Percentiles rank a stretch among this genome's conserved stretches.
phyloP scores from a whole-genome alignment of 2,113 vertebrate species.

The Tachuris rubrigastra region DNA sequence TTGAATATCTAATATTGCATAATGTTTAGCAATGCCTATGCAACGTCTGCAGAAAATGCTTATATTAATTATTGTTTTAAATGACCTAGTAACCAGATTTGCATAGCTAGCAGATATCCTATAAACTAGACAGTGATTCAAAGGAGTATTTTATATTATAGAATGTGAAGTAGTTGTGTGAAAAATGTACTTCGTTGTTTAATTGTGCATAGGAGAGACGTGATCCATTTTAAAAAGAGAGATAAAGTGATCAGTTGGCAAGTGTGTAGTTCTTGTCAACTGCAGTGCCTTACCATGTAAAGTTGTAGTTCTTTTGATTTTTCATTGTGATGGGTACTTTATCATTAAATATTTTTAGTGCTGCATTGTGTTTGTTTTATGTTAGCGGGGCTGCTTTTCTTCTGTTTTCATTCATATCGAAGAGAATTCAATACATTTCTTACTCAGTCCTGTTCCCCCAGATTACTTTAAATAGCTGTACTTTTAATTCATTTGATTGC shows the following conservation, averaged over 20 bases:
- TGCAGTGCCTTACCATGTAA: not conserved
- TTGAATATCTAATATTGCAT: not conserved
- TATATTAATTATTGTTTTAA: slow-evolving; percentile 57
- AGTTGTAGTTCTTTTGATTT: not conserved
- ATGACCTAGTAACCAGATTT: slow-evolving; percentile 5
- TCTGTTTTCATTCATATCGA: not conserved
- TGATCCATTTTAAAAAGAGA: not conserved
- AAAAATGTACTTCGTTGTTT: slow-evolving; percentile 30
- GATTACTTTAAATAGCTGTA: not conserved
- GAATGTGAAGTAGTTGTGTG: slow-evolving; percentile 12
- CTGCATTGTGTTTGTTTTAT: not conserved
- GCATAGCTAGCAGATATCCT: not conserved
- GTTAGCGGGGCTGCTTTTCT: not conserved
- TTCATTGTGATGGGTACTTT: not conserved
- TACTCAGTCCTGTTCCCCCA: not conserved
- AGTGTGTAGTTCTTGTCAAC: not conserved
- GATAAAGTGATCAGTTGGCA: not conserved
- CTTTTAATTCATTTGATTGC: not conserved
- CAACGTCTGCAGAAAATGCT: slow-evolving; percentile 44
- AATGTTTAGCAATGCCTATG: not conserved
- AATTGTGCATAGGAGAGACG: slow-evolving; percentile 30
- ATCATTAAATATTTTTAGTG: not conserved
- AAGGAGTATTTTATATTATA: slow-evolving; percentile 30
- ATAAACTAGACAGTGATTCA: slow-evolving; percentile 43
- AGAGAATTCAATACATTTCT: not conserved